A percentile compares a stretch with the other conserved stretches of the same genome.
Conservation (phyloP, 2,797 vertebrate genomes). For the Pantherophis vulpinus region DNA sequence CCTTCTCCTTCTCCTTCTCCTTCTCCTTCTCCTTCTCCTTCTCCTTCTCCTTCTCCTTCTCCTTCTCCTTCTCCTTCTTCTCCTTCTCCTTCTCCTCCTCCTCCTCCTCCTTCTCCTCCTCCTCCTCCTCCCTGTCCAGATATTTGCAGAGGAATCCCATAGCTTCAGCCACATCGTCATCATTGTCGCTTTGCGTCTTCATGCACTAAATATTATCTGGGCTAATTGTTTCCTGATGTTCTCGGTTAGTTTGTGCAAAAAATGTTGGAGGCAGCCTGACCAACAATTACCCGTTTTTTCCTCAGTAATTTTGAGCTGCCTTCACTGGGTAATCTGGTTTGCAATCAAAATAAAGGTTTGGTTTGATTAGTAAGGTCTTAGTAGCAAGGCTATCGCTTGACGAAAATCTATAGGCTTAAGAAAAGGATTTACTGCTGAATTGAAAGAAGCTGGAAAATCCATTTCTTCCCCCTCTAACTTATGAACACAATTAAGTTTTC, state of each 20-base stretch:
- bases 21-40: too few relatives aligned
- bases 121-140: neutral
- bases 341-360: neutral
- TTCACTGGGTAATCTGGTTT: neutral
- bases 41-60: too few relatives aligned
- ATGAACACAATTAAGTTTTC: slow-evolving; percentile 57
- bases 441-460: slow-evolving; percentile 46
- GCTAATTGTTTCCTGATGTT: neutral
- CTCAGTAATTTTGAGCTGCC: neutral
- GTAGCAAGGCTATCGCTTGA: slow-evolving; percentile 34
- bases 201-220: neutral
- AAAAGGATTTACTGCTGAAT: slow-evolving; percentile 47
- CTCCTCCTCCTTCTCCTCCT: neutral
- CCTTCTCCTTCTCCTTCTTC: too few relatives aligned
- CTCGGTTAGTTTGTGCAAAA: neutral
- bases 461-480: slow-evolving; percentile 17
- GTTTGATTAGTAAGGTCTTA: slow-evolving; percentile 33
- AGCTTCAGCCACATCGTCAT: neutral
- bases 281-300: neutral
- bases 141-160: neutral
- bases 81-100: too few relatives aligned
- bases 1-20: neutral
- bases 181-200: neutral
- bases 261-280: too few relatives aligned
- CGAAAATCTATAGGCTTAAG: slow-evolving; percentile 49